Evolutionary conservation across 2,888 invertebrate species (phyloP).

Genomic region (Caenorhabditis becei): DNA sequence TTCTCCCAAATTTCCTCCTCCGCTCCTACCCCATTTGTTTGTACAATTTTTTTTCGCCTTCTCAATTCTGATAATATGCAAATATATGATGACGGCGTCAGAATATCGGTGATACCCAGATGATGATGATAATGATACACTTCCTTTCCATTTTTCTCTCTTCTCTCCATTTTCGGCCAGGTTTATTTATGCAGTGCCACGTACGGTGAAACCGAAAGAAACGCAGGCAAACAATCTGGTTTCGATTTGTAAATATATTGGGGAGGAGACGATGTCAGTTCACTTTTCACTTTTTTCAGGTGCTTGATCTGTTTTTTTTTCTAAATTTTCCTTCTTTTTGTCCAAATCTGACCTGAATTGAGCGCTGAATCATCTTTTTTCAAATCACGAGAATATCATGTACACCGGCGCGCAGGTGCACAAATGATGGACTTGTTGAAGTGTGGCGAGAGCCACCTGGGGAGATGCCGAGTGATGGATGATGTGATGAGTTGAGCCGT

Average conservation of each 20-base stretch:
- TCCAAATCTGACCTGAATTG: neutral
- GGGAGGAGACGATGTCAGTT: neutral
- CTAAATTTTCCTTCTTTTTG: neutral
- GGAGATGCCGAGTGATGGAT: conserved; percentile 16
- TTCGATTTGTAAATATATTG: conserved; percentile 21
- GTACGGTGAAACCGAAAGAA: neutral
- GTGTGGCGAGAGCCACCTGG: conserved; percentile 24
- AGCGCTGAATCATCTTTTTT: neutral
- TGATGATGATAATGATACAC: conserved; percentile 12
- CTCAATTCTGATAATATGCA: conserved; percentile 12
- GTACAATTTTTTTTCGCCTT: neutral
- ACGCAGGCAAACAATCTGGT: conserved; percentile 19
- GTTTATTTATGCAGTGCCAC: conserved; percentile 17
- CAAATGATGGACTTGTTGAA: neutral
- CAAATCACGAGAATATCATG: conserved; percentile 5
- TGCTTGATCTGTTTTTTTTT: neutral
- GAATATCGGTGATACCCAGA: conserved; percentile 6
- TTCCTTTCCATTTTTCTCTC: neutral
- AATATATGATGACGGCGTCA: neutral
- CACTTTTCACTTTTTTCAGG: neutral
- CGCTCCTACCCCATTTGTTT: neutral
- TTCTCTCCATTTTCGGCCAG: neutral
- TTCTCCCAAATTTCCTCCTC: neutral
- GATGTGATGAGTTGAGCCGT: conserved; percentile 1
- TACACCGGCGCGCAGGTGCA: neutral